phyloP scores from a whole-genome alignment of 2,113 vertebrate species.

The Junco hyemalis region DNA sequence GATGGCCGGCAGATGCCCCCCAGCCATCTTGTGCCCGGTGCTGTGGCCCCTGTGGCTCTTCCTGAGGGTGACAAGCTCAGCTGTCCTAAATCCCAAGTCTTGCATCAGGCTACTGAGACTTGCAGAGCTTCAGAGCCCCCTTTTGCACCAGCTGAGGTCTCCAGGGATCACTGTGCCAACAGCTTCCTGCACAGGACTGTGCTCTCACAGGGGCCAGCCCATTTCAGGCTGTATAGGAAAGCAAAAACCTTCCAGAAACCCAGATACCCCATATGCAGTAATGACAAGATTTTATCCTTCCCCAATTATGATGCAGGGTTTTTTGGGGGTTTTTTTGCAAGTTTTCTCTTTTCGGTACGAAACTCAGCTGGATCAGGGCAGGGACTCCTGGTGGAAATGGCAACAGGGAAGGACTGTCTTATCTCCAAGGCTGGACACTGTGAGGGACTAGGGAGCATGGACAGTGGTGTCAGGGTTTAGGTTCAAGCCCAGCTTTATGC shows the following conservation, averaged over 20 bases:
- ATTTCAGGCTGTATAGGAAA: background rate
- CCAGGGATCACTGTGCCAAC: background rate
- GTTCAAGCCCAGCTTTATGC: background rate
- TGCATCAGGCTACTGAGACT: background rate
- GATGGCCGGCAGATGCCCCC: background rate
- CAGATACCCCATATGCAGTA: background rate
- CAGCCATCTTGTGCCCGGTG: background rate
- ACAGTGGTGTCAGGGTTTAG: background rate
- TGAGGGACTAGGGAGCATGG: background rate
- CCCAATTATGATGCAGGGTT: background rate
- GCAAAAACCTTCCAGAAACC: background rate
- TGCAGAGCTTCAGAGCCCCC: fast-evolving
- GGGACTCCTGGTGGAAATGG: background rate
- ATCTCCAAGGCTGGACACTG: background rate
- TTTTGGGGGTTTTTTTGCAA: background rate
- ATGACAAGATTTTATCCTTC: background rate
- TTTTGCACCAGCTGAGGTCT: background rate
- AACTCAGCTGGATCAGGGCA: background rate
- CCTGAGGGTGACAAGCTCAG: background rate
- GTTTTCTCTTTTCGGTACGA: background rate
- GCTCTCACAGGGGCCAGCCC: background rate
- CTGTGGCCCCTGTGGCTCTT: background rate
- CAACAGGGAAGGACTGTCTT: background rate
- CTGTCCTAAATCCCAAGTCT: background rate
- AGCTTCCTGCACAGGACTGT: background rate